Evolutionary conservation across 2,888 invertebrate genomes (phyloP).

Genomic region (Callimorpha dominula): DNA sequence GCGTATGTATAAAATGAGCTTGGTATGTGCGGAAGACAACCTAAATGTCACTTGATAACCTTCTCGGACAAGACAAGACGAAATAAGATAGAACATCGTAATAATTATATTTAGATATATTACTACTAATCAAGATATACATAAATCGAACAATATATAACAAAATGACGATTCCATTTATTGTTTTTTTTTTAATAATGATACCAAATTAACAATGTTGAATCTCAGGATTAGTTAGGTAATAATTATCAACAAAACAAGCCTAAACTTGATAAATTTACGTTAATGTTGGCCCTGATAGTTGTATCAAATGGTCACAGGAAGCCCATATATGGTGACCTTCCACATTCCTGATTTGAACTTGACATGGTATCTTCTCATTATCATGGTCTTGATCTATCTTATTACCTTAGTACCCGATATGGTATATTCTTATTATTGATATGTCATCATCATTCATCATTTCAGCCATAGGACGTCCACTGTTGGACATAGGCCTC

Average conservation of each 20-base stretch:
- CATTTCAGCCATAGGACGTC: no score
- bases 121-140: background rate
- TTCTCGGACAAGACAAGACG: slow-evolving; percentile 56
- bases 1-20: slow-evolving; percentile 55
- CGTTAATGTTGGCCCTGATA: background rate
- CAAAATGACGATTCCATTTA: background rate
- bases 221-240: background rate
- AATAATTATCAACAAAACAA: background rate
- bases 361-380: background rate
- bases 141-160: background rate
- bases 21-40: slow-evolving; percentile 71
- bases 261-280: background rate
- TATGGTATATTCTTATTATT: no score
- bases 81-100: slow-evolving; percentile 38
- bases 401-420: background rate
- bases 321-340: background rate
- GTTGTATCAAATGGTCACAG: background rate
- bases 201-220: background rate
- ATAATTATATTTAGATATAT: slow-evolving; percentile 11
- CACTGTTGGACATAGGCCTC: no score
- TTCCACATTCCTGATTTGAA: background rate
- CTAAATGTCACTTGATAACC: slow-evolving; percentile 83
- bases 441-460: no score
- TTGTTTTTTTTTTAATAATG: background rate
- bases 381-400: background rate